Base-by-base conservation (phyloP, 2,797 vertebrate species). In the Pristis pectinata region DNA sequence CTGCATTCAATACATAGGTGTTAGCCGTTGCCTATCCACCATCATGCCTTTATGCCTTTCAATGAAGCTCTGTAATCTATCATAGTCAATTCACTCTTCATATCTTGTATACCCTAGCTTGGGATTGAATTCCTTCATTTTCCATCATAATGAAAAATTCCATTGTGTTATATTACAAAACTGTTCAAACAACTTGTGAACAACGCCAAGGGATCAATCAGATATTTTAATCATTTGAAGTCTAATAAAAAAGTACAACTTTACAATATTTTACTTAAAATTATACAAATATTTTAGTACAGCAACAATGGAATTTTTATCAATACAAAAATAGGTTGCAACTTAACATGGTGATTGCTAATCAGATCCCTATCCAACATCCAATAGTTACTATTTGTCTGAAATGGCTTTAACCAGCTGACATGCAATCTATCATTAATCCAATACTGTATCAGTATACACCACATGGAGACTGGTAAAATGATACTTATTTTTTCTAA, bases 351-450 rank as follows among this genome's bases (percentile, higher is more conserved):
- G 80, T 1, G 19, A 2, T 83, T 9, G 19, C 80, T 83, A 83
- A 49, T 22, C 44, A 49, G 80, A 44, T 19, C 5, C 49, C 41
- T 49, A 22, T 27, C 9, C 80, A 91, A 30, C 30, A n/a, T 10
- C 17, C 27, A 91, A 91, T 91, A n/a, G 59, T 61, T 91, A 10
- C 53, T 10, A 64, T 91, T 91, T 64, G 61, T 30, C 34, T 34
- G 59, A 34, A 91, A 64, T 91, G 85, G 13, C 56, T 91, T 91
- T 61, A 61, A 83, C 41, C 7, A 83, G 22, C 41, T 49, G 85
- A 61, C 53, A 89, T 91, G 59, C 87, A 87, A 56, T 59, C 53
- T n/a, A 87, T 87, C 15, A 87, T 59, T 34, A 89, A 89, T 89
- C 10, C 27, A 59, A 89, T 89, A 3, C 27, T 61, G 3, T 61